A percentile compares a stretch with the other conserved stretches of the same genome.
These are phyloP conservation scores for Neotragus moschatus DNA, from an alignment of 2,113 vertebrate genomes.

Conservation along the genomic window DNA sequence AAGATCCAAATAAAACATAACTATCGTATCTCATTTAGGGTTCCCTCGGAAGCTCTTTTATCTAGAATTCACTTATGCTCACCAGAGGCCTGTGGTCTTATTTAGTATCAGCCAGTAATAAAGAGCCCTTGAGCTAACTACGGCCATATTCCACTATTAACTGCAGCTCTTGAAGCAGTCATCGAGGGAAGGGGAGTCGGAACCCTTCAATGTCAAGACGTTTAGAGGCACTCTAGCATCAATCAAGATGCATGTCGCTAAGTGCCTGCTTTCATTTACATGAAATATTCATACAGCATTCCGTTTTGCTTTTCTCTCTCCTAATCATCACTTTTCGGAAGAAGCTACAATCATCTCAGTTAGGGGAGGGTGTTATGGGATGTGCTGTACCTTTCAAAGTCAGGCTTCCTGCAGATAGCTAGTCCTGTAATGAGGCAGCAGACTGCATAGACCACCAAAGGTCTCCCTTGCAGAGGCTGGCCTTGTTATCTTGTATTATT, in stretches of 20 bases:
- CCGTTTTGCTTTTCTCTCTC: slow-evolving; percentile 94
- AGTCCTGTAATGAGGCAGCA: slow-evolving; percentile 88
- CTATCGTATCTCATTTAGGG: slow-evolving; percentile 60
- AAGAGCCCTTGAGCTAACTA: slow-evolving; percentile 96
- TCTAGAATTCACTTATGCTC: slow-evolving; percentile 81
- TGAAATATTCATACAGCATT: slow-evolving; percentile 99
- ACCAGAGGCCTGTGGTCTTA: slow-evolving; percentile 84
- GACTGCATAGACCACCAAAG: slow-evolving; percentile 83
- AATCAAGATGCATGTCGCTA: slow-evolving; percentile 94
- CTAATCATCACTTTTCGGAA: slow-evolving; percentile 96
- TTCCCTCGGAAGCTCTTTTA: slow-evolving; percentile 73
- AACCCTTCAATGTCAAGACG: slow-evolving; percentile 93
- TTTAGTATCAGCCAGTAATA: slow-evolving; percentile 91
- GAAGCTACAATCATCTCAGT: slow-evolving; percentile 95
- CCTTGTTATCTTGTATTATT: slow-evolving; percentile 79
- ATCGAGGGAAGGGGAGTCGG: slow-evolving; percentile 80
- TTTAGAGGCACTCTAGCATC: slow-evolving; percentile 95
- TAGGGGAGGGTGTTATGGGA: slow-evolving; percentile 90
- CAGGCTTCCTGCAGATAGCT: slow-evolving; percentile 86
- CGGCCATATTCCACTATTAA: slow-evolving; percentile 91
- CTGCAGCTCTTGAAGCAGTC: slow-evolving; percentile 88
- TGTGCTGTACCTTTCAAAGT: slow-evolving; percentile 87
- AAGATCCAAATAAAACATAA: slow-evolving; percentile 42
- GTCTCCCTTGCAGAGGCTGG: slow-evolving; percentile 80
- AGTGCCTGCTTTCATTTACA: slow-evolving; percentile 99